Evolutionary conservation across 2,113 vertebrate genomes (phyloP).

Genomic region (Syrmaticus mikado): DNA sequence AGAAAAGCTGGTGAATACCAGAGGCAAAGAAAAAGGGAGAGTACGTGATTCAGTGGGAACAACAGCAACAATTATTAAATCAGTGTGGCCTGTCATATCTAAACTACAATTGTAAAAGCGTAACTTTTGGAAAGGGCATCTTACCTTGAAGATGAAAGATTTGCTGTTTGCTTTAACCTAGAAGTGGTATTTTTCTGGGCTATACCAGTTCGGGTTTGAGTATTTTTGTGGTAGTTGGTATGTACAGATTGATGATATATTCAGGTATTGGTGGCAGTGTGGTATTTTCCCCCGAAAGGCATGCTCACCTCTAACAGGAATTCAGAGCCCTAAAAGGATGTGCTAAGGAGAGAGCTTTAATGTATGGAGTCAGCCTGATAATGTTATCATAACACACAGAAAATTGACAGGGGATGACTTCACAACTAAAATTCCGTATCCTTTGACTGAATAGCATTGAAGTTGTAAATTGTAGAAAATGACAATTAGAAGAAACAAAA

Average conservation of each 20-base stretch:
- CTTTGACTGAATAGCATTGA: not conserved
- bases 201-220: not conserved
- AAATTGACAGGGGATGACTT: not conserved
- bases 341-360: not conserved
- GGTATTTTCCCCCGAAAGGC: accelerated
- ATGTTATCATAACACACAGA: not conserved
- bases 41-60: not conserved
- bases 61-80: slow-evolving; percentile 30
- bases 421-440: not conserved
- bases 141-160: slow-evolving; percentile 12
- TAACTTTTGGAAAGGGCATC: slow-evolving; percentile 4
- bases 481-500: not conserved
- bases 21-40: not conserved
- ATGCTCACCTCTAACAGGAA: not conserved
- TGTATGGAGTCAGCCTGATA: not conserved
- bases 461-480: not conserved
- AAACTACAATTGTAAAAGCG: not conserved
- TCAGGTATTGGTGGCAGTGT: not conserved
- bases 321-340: not conserved
- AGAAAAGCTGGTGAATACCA: not conserved
- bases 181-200: not conserved
- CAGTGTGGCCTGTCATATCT: not conserved
- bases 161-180: not conserved
- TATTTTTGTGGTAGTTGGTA: not conserved
- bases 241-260: not conserved